phyloP scores from a whole-genome alignment of 2,888 invertebrate species.

The Ctenicera cuprea region DNA sequence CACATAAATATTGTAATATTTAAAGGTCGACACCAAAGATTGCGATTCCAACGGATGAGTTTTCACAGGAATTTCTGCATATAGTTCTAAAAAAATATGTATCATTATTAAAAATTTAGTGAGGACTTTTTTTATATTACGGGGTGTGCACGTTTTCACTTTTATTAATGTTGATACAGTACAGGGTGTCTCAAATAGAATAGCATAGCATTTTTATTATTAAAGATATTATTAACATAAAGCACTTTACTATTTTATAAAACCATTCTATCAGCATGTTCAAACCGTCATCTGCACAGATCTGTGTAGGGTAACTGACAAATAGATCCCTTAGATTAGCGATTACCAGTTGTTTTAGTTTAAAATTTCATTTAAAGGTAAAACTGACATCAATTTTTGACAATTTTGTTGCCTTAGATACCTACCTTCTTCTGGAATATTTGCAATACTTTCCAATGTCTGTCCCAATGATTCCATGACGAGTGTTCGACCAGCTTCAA shows the following conservation, averaged over 20 bases:
- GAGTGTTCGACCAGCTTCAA: slow-evolving; percentile 72
- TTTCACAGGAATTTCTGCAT: slow-evolving; percentile 65
- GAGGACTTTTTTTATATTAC: too few relatives aligned
- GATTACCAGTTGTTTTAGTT: too few relatives aligned
- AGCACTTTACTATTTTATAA: too few relatives aligned
- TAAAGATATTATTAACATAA: too few relatives aligned
- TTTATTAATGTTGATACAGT: too few relatives aligned
- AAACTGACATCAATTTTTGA: neutral
- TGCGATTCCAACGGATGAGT: slow-evolving; percentile 62
- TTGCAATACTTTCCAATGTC: slow-evolving; percentile 75
- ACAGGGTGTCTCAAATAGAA: too few relatives aligned
- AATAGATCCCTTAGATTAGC: too few relatives aligned
- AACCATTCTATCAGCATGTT: too few relatives aligned
- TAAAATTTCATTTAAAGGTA: neutral
- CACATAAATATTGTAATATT: slow-evolving; percentile 67
- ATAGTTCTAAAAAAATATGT: slow-evolving; percentile 66
- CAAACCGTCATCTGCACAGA: too few relatives aligned
- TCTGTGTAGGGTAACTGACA: too few relatives aligned
- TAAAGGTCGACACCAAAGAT: slow-evolving; percentile 64
- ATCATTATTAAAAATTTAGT: too few relatives aligned
- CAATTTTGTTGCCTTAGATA: neutral
- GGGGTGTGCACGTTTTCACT: too few relatives aligned
- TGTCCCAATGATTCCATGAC: slow-evolving; percentile 74
- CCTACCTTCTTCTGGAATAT: slow-evolving; percentile 69
- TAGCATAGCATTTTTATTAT: neutral